Evolutionary conservation across 2,888 invertebrate species (phyloP).

Genomic region (Junonia oenone): DNA sequence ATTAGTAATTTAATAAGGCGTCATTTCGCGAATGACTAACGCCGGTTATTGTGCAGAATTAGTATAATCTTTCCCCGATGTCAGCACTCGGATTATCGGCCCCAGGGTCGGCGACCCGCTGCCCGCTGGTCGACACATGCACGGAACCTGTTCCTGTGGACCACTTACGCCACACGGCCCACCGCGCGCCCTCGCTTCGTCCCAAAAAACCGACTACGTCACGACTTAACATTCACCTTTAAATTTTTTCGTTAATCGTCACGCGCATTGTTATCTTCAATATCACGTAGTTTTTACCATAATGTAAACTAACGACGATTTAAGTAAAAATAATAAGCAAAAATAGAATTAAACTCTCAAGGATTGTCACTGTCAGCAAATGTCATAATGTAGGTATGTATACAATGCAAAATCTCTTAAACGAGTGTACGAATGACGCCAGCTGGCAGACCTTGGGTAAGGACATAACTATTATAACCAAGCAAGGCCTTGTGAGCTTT

Average conservation of each 20-base stretch:
- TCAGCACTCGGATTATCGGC: constrained; percentile 57
- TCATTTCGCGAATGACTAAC: constrained; percentile 30
- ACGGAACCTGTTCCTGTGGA: constrained; percentile 68
- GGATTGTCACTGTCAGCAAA: constrained; percentile 3
- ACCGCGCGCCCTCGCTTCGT: constrained; percentile 9
- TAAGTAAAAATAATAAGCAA: neutral
- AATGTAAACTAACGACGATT: neutral
- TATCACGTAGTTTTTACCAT: neutral
- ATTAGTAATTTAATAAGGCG: constrained; percentile 22
- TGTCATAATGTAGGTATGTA: constrained; percentile 27
- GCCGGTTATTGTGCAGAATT: constrained; percentile 31
- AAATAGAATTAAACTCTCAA: neutral
- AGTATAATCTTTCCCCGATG: constrained; percentile 37
- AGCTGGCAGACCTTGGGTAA: constrained; percentile 65
- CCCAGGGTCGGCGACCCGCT: constrained; percentile 60
- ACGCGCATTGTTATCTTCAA: neutral
- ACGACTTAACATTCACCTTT: constrained; percentile 12
- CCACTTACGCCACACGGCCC: constrained; percentile 43
- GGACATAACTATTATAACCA: constrained; percentile 70
- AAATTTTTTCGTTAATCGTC: constrained; percentile 11
- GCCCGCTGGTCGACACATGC: constrained; percentile 50
- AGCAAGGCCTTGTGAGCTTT: constrained; percentile 63
- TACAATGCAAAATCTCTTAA: constrained; percentile 52
- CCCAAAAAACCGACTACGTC: constrained; percentile 17
- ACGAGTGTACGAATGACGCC: constrained; percentile 66